These are phyloP conservation scores for Coenonympha glycerion DNA, from an alignment of 2,888 invertebrate species.

Conservation along the genomic window DNA sequence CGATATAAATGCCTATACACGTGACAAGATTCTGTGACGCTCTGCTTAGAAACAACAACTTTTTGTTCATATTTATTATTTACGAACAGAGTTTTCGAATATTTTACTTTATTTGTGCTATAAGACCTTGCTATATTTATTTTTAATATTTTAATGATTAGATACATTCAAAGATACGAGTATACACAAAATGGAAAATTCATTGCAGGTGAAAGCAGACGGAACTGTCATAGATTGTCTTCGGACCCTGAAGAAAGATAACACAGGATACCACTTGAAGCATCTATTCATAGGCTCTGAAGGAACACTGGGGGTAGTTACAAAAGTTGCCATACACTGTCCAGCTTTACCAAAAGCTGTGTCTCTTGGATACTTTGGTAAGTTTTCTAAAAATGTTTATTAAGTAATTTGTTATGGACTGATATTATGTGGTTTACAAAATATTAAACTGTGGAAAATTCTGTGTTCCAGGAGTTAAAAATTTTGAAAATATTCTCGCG, in stretches of 20 bases:
- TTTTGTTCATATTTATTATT: too few species aligned
- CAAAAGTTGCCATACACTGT: constrained; percentile 93
- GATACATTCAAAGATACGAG: too few species aligned
- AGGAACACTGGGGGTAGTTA: constrained; percentile 95
- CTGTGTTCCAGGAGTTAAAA: constrained; percentile 77
- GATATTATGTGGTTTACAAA: too few species aligned
- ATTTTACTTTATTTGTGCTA: too few species aligned
- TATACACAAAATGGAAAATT: not conserved
- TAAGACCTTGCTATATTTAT: too few species aligned
- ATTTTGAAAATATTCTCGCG: constrained; percentile 85
- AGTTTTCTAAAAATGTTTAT: constrained; percentile 25
- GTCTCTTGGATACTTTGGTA: constrained; percentile 93
- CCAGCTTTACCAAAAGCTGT: constrained; percentile 88
- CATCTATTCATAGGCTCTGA: constrained; percentile 98
- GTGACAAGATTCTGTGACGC: too few species aligned
- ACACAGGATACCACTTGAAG: constrained; percentile 97
- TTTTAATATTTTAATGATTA: too few species aligned
- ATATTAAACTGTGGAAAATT: too few species aligned
- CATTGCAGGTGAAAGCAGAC: constrained; percentile 83
- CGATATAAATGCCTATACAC: too few species aligned
- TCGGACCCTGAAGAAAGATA: constrained; percentile 93
- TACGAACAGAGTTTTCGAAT: too few species aligned
- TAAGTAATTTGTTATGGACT: not conserved
- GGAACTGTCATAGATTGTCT: constrained; percentile 91
- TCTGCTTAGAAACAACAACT: too few species aligned